Percentiles rank a stretch among this genome's conserved stretches.
phyloP scores from a whole-genome alignment of 2,888 invertebrate genomes.

The Lycocerus yunnanus region DNA sequence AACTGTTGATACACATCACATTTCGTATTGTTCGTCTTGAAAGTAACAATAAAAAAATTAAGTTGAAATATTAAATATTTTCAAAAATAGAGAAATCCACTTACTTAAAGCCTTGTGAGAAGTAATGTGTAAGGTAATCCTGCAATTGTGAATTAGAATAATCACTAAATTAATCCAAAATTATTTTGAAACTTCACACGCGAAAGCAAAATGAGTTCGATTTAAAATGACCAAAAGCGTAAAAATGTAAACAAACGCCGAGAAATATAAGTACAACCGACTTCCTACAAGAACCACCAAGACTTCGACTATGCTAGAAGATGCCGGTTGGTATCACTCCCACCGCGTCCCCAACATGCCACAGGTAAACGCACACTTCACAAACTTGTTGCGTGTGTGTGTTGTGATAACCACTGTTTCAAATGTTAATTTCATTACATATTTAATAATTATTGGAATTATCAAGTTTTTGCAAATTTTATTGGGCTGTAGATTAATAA shows the following conservation, averaged over 20 bases:
- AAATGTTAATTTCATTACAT: not conserved
- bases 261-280: conserved; percentile 13
- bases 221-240: conserved; percentile 1
- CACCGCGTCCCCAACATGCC: conserved; percentile 15
- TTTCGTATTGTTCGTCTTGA: too few relatives aligned
- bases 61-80: too few relatives aligned
- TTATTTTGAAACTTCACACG: not conserved
- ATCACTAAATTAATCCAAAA: not conserved
- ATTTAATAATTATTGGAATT: not conserved
- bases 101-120: not conserved
- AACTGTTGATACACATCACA: too few relatives aligned
- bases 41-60: too few relatives aligned
- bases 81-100: not conserved
- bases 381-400: conserved; percentile 20
- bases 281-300: conserved; percentile 13
- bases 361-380: conserved; percentile 14
- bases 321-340: conserved; percentile 24
- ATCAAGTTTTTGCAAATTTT: not conserved
- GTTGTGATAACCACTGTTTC: not conserved
- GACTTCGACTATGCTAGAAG: conserved; percentile 23
- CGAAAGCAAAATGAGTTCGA: not conserved
- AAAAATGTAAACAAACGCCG: conserved; percentile 22
- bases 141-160: not conserved
- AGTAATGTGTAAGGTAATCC: not conserved
- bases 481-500: too few relatives aligned